Evolutionary conservation across 2,888 invertebrate species (phyloP).

Genomic region (Linnaemya vulpina): DNA sequence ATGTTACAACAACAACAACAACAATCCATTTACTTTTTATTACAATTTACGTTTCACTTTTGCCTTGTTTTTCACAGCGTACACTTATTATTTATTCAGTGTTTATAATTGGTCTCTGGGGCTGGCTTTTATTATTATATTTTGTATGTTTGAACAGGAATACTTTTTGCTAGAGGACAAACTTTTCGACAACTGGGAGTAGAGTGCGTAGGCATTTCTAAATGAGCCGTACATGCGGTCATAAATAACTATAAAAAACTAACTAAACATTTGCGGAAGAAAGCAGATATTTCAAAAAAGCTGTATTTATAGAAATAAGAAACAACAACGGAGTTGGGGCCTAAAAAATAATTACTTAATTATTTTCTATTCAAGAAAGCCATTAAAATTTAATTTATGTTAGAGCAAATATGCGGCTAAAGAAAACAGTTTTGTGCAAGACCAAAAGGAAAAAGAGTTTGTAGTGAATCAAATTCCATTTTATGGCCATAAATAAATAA

Average conservation of each 20-base stretch:
- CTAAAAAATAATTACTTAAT: conserved; percentile 35
- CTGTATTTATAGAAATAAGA: neutral
- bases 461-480: neutral
- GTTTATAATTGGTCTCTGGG: conserved; percentile 53
- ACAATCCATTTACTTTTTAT: neutral
- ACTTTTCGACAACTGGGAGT: neutral
- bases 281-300: conserved; percentile 22
- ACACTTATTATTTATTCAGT: conserved; percentile 28
- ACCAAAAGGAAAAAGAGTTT: neutral
- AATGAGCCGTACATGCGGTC: conserved; percentile 42
- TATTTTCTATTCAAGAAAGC: conserved; percentile 43
- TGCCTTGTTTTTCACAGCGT: neutral
- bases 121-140: conserved; percentile 18
- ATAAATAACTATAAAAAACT: conserved; percentile 50
- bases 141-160: conserved; percentile 4
- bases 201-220: conserved; percentile 49
- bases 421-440: neutral
- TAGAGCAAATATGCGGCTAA: neutral
- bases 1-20: neutral
- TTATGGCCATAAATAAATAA: neutral
- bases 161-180: neutral
- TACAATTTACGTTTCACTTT: neutral
- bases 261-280: conserved; percentile 39
- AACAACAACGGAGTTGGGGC: neutral
- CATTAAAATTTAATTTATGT: conserved; percentile 33